Conservation (phyloP, 2,797 vertebrate genomes). For the Pseudochirops corinnae region DNA sequence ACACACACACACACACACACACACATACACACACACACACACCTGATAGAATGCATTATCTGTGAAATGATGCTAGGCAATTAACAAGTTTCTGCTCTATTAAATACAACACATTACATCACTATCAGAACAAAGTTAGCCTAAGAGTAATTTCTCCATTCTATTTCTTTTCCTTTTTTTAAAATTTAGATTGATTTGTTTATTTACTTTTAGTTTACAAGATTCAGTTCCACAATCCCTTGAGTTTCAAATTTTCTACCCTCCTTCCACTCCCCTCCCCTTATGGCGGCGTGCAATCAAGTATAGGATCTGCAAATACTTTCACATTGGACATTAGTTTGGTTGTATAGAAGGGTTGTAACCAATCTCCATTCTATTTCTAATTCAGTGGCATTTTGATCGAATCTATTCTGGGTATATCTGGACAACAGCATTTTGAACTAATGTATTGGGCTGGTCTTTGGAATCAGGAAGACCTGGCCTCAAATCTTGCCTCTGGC, state of each 20-base stretch:
- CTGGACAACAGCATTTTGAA: background rate
- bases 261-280: too few species aligned
- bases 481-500: background rate
- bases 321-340: too few species aligned
- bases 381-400: background rate
- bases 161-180: background rate
- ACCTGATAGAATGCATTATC: constrained; percentile 55
- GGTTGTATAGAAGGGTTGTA: too few species aligned
- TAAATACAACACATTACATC: constrained; percentile 49
- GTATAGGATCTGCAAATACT: too few species aligned
- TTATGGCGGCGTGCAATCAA: too few species aligned
- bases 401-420: background rate
- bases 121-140: background rate
- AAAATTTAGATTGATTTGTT: too few species aligned
- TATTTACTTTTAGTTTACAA: too few species aligned
- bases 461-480: background rate
- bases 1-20: background rate
- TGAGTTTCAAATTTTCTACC: too few species aligned
- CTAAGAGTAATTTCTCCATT: constrained; percentile 33
- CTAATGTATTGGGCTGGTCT: background rate
- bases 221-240: too few species aligned
- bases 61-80: constrained; percentile 53
- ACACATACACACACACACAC: constrained; percentile 2
- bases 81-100: constrained; percentile 69
- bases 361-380: background rate